A percentile compares a stretch with the other conserved stretches of the same genome.
Evolutionary conservation across 2,113 vertebrate species (phyloP).

Genomic region (Lanius collurio): DNA sequence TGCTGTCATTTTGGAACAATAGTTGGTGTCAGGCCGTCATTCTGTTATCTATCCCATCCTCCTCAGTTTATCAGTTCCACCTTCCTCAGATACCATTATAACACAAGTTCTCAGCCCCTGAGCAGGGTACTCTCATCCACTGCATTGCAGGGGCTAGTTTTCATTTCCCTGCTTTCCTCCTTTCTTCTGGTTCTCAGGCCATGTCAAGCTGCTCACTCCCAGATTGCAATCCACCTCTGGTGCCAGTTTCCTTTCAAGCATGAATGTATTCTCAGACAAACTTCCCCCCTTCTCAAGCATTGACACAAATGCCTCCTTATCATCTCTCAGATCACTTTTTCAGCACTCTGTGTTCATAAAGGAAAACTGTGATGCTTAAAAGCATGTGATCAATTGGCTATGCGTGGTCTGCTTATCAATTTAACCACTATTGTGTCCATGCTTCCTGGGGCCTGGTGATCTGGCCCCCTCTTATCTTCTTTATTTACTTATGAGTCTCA

Average conservation of each 20-base stretch:
- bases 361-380: not conserved
- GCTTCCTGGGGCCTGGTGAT: not conserved
- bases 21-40: not conserved
- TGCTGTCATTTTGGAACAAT: not conserved
- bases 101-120: not conserved
- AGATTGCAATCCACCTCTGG: not conserved
- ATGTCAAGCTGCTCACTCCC: not conserved
- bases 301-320: not conserved
- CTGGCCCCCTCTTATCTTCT: not conserved
- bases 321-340: not conserved
- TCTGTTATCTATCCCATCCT: not conserved
- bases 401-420: not conserved
- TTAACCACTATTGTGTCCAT: not conserved
- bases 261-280: not conserved
- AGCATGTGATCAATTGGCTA: not conserved
- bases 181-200: not conserved
- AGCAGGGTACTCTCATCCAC: not conserved
- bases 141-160: not conserved
- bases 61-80: not conserved
- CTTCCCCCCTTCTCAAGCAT: not conserved
- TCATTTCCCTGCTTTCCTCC: not conserved
- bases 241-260: not conserved
- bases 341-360: not conserved
- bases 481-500: not conserved
- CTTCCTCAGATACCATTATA: not conserved